Base-by-base conservation (phyloP, 2,797 vertebrate species). In the Paedocypris micromegethes region DNA sequence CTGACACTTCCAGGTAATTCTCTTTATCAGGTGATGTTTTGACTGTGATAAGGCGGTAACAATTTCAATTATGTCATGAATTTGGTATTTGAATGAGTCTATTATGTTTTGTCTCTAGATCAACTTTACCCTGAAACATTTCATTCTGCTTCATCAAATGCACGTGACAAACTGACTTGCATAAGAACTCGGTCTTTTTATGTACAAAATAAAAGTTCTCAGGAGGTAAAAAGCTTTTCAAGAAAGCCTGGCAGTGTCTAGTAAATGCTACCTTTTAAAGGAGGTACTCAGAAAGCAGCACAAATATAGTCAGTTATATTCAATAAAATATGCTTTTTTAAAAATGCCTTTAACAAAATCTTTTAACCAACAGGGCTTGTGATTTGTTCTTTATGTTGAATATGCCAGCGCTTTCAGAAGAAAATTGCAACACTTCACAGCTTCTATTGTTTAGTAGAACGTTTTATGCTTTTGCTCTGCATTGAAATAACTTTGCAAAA, bases 1-100 rank as follows among this genome's bases (percentile, higher is more conserved):
- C 64, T 76, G 83, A 87, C 70, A 86, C 71, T 86, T 87, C 85
- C 84, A 76, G 77, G 78, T 81, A 73, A 87, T 86, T 85, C 80
- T 80, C 78, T 80, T 80, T 78, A 82, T 84, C 78, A 80, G 74
- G 78, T 80, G 71, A n/a, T 84, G 80, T 83, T 83, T 75, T 75
- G 76, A 78, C 73, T 77, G 57, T 73, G 74, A 79, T 76, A 74
- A 76, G 66, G 59, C 43, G 58, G 43, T 49, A 64, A 40, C 51
- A 58, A 61, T 74, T 72, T 72, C 54, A 68, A 79, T 67, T 64
- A 54, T 72, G 64, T 52, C 54, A 58, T 50, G 48, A 49, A 68
- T 60, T 71, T 64, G 43, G 47, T 60, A 60, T 59, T 47, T 55
- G 2, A 40, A 65, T 62, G 5, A 52, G 40, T 37, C 57, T 5